Evolutionary conservation across 2,797 vertebrate species (phyloP), one percentile per base, ranked within the genome.

Genomic region (Scolopax bukidnonensis): DNA sequence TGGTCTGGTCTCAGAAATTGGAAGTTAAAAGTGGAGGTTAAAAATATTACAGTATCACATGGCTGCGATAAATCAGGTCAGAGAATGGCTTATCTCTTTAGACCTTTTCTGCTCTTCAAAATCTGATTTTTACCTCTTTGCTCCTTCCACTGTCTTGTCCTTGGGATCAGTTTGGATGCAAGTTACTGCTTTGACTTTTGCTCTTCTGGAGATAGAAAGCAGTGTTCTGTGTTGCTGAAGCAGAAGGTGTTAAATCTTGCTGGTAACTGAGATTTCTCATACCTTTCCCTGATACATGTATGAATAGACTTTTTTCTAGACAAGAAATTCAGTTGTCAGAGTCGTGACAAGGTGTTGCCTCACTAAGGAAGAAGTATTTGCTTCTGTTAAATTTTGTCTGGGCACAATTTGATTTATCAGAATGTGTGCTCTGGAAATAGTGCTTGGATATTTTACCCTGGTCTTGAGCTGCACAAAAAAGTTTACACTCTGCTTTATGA

Each of bases 221-320:
- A 40, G 20, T 51, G 81, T 0, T 24, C 27, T 30, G 4, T 5
- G 10, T 36, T 41, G 56, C 65, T 30, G 68, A 71, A 47, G 67
- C 23, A 41, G 24, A 70, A 54, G 38, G 53, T 77, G 81, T 85
- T 89, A 25, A 11, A 36, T 5, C 11, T 36, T 38, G 54, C 25
- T n/a, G 51, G 61, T 75, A 28, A 28, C 75, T 43, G 67, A 40
- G 33, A 17, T 65, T 64, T 32, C 32, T 63, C 41, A 0, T 20
- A 45, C 0, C 11, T 2, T 68, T 12, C 40, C 54, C 40, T 16
- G 43, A 2, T 56, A 19, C 14, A 10, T 20, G 3, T 41, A 3
- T 54, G 63, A 43, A 40, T 12, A 11, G n/a, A 4, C 51, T n/a
- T 38, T 4, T 4, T 56, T 18, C 69, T 45, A 13, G 3, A 32